Conservation (phyloP, 2,113 vertebrate genomes). For the Vireo altiloquus region DNA sequence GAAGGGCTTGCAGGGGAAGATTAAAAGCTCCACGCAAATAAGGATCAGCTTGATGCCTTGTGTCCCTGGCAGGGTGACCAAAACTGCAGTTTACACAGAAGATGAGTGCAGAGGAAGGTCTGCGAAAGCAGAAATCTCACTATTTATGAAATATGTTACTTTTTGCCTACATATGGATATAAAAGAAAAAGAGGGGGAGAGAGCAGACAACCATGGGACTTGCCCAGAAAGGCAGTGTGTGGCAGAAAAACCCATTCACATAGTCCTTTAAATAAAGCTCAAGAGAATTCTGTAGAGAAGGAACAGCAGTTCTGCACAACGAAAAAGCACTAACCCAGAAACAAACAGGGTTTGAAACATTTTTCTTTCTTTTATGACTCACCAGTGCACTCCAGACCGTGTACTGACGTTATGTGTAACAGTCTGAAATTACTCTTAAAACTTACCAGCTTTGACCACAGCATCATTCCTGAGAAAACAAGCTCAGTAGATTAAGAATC, state of each 20-base stretch:
- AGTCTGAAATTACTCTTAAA: background rate
- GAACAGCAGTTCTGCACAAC: background rate
- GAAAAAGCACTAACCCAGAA: background rate
- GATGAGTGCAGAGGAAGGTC: background rate
- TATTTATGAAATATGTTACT: background rate
- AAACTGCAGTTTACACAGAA: background rate
- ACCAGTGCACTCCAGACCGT: background rate
- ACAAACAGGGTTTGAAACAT: background rate
- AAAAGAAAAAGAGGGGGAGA: background rate
- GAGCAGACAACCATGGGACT: background rate
- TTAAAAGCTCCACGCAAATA: background rate
- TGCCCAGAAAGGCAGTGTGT: background rate
- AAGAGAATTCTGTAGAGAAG: background rate
- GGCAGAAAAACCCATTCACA: background rate
- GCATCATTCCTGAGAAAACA: background rate
- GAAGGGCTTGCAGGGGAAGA: background rate
- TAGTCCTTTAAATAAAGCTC: background rate
- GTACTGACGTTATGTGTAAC: background rate
- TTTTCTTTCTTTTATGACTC: background rate
- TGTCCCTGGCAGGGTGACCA: background rate
- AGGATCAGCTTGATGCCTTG: background rate
- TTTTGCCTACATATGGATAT: background rate
- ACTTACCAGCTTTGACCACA: background rate
- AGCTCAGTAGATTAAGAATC: background rate
- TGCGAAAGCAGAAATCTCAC: background rate